Evolutionary conservation across 2,113 vertebrate species (phyloP).

Genomic region (Sorex fumeus): DNA sequence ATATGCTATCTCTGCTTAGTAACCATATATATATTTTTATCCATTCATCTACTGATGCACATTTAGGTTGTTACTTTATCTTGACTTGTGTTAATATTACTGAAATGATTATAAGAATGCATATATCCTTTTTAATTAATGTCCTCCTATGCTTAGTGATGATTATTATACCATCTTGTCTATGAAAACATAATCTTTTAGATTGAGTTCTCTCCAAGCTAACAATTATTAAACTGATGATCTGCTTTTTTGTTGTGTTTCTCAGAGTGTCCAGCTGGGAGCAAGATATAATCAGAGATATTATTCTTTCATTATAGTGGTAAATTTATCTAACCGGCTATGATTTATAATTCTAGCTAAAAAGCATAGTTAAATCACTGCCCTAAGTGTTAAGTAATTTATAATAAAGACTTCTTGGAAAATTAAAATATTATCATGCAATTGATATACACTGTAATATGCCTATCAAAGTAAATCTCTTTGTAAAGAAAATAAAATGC

Average conservation of each 20-base stretch:
- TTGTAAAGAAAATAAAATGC: slow-evolving; percentile 1
- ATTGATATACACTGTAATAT: background rate
- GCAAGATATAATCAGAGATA: background rate
- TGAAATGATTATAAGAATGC: too few relatives aligned
- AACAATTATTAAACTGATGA: background rate
- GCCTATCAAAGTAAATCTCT: background rate
- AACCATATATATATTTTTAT: too few relatives aligned
- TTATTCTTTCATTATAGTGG: background rate
- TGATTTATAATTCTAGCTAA: background rate
- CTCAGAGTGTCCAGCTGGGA: background rate
- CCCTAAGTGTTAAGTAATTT: background rate
- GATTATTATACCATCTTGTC: background rate
- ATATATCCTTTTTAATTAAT: too few relatives aligned
- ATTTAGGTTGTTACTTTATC: too few relatives aligned
- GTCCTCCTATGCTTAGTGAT: background rate
- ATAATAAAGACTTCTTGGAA: background rate
- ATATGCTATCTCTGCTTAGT: too few relatives aligned
- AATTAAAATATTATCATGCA: background rate
- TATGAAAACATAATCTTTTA: background rate
- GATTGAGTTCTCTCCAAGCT: background rate
- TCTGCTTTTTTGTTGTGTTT: background rate
- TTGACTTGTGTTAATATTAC: too few relatives aligned
- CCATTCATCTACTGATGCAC: too few relatives aligned
- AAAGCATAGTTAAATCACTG: background rate
- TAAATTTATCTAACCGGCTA: background rate